Percentiles rank a stretch among this genome's conserved stretches.
phyloP scores from a whole-genome alignment of 2,113 vertebrate species.

The Larimichthys crocea region DNA sequence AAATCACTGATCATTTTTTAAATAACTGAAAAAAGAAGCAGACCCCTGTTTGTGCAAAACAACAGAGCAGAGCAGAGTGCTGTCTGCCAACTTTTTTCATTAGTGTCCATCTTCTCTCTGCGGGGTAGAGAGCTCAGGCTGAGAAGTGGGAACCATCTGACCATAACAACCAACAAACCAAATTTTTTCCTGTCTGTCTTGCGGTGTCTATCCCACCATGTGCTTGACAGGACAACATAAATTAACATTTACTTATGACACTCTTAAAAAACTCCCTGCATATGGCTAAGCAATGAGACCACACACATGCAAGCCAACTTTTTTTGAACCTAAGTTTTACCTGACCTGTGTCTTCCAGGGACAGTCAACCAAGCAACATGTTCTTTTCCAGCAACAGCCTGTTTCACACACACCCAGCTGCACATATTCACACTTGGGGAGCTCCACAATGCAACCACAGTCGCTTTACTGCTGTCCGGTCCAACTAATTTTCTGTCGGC shows the following conservation, averaged over 20 bases:
- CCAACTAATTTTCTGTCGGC: background rate
- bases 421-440: slow-evolving; percentile 33
- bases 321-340: slow-evolving; percentile 13
- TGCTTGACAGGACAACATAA: slow-evolving; percentile 38
- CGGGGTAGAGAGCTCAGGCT: slow-evolving; percentile 22
- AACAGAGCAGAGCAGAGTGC: background rate
- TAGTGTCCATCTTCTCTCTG: slow-evolving; percentile 43
- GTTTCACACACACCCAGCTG: slow-evolving; percentile 41
- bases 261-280: slow-evolving; percentile 25
- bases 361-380: slow-evolving; percentile 20
- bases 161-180: slow-evolving; percentile 42
- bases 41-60: slow-evolving; percentile 34
- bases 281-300: slow-evolving; percentile 48
- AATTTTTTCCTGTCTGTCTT: slow-evolving; percentile 23
- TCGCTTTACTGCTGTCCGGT: background rate
- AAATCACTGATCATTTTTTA: slow-evolving; percentile 14
- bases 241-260: slow-evolving; percentile 44
- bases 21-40: slow-evolving; percentile 23
- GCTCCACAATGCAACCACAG: background rate
- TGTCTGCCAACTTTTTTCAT: slow-evolving; percentile 47
- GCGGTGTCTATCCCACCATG: slow-evolving; percentile 11
- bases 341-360: slow-evolving; percentile 33
- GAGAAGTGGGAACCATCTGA: slow-evolving; percentile 53
- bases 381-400: slow-evolving; percentile 24
- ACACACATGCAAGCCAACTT: slow-evolving; percentile 24